phyloP scores from a whole-genome alignment of 2,797 vertebrate species.

The Takifugu rubripes region DNA sequence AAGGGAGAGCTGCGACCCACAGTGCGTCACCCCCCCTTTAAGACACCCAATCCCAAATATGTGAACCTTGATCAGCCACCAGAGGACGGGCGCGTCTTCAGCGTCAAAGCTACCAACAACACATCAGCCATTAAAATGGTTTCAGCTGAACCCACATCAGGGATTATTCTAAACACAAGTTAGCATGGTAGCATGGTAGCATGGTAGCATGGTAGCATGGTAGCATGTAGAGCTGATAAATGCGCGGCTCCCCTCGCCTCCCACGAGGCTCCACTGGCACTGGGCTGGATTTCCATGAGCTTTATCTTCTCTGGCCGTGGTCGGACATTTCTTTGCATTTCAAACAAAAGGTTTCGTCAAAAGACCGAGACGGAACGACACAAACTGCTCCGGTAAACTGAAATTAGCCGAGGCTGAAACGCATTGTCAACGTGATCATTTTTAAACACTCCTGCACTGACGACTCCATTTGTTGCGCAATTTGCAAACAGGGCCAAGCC shows the following conservation, averaged over 20 bases:
- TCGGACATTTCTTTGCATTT: constrained; percentile 23
- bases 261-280: constrained; percentile 62
- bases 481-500: too few relatives aligned
- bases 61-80: constrained; percentile 40
- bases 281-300: constrained; percentile 57
- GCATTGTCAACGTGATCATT: too few relatives aligned
- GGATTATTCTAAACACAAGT: constrained; percentile 65
- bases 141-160: constrained; percentile 57
- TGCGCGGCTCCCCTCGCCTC: constrained; percentile 63
- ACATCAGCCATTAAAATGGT: constrained; percentile 66
- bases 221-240: constrained; percentile 72
- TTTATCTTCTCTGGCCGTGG: constrained; percentile 50
- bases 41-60: constrained; percentile 35
- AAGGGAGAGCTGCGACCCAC: too few relatives aligned
- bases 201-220: constrained; percentile 51
- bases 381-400: too few relatives aligned
- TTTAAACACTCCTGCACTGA: too few relatives aligned
- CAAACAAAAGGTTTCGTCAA: constrained; percentile 35
- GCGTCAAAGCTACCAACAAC: constrained; percentile 54
- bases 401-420: too few relatives aligned
- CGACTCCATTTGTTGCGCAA: too few relatives aligned
- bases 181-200: constrained; percentile 42
- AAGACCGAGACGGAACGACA: too few relatives aligned
- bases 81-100: constrained; percentile 23
- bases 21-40: neutral